Evolutionary conservation across 2,113 vertebrate species (phyloP).

Genomic region (Tetrax tetrax): DNA sequence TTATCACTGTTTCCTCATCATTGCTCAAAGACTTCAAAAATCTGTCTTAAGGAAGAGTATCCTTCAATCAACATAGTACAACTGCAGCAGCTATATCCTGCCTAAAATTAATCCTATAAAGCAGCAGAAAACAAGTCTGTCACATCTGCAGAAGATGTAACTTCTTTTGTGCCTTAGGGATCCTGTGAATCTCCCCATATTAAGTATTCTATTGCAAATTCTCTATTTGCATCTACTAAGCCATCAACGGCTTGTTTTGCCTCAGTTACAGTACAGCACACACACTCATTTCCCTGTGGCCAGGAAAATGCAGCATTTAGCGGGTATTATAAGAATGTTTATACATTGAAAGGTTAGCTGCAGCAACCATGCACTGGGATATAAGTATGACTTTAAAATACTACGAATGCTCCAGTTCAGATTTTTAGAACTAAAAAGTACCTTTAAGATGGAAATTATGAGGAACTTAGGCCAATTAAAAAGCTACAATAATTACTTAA

Average conservation of each 20-base stretch:
- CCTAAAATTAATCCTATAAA: background rate
- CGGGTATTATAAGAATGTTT: background rate
- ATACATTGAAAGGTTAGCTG: background rate
- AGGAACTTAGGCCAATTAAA: background rate
- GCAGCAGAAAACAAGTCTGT: background rate
- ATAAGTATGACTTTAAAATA: background rate
- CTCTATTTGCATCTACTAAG: background rate
- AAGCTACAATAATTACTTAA: background rate
- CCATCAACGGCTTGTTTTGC: background rate
- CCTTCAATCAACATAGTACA: background rate
- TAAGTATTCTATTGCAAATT: background rate
- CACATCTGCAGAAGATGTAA: background rate
- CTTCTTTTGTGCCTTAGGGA: background rate
- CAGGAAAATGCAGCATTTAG: background rate
- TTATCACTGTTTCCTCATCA: background rate
- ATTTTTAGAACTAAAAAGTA: background rate
- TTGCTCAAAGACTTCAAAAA: background rate
- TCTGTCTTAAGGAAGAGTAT: background rate
- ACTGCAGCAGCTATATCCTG: background rate
- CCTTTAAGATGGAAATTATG: background rate
- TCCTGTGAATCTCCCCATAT: background rate
- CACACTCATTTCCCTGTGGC: accelerated
- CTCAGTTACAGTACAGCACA: background rate
- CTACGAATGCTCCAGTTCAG: background rate
- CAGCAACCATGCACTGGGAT: background rate